phyloP scores from a whole-genome alignment of 2,888 invertebrate species.

The Campopleginae sp. region DNA sequence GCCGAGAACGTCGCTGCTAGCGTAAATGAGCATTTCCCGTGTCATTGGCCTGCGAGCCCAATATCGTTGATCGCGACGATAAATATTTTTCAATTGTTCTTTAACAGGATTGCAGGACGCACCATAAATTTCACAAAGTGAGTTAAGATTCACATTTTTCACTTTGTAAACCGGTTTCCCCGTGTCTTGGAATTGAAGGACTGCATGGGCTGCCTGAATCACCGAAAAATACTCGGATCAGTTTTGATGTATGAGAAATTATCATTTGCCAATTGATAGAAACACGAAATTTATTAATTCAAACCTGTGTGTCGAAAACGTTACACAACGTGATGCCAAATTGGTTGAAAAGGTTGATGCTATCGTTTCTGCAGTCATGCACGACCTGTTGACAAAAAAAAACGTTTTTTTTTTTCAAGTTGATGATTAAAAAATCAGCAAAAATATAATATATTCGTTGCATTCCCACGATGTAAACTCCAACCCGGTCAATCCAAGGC shows the following conservation, averaged over 20 bases:
- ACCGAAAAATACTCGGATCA: not conserved
- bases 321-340: constrained; percentile 93
- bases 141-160: constrained; percentile 96
- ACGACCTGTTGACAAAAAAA: constrained; percentile 87
- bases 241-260: not conserved
- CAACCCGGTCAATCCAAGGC: too few relatives aligned
- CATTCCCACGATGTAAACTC: too few relatives aligned
- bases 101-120: constrained; percentile 96
- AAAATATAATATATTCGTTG: too few relatives aligned
- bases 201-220: constrained; percentile 92
- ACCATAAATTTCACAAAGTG: constrained; percentile 95
- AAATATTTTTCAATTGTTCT: constrained; percentile 94
- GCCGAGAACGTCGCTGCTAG: constrained; percentile 94
- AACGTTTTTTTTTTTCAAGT: not conserved
- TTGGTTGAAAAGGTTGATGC: constrained; percentile 93
- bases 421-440: not conserved
- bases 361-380: constrained; percentile 97
- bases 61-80: constrained; percentile 93
- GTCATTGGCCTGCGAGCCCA: constrained; percentile 96
- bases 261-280: not conserved
- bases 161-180: constrained; percentile 97
- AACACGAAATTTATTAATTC: constrained; percentile 6
- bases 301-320: constrained; percentile 95
- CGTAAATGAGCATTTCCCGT: constrained; percentile 96
- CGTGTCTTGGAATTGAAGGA: constrained; percentile 95